A percentile compares a stretch with the other conserved stretches of the same genome.
These are phyloP conservation scores for Pholis gunnellus DNA, from an alignment of 2,113 vertebrate species.

Conservation along the genomic window DNA sequence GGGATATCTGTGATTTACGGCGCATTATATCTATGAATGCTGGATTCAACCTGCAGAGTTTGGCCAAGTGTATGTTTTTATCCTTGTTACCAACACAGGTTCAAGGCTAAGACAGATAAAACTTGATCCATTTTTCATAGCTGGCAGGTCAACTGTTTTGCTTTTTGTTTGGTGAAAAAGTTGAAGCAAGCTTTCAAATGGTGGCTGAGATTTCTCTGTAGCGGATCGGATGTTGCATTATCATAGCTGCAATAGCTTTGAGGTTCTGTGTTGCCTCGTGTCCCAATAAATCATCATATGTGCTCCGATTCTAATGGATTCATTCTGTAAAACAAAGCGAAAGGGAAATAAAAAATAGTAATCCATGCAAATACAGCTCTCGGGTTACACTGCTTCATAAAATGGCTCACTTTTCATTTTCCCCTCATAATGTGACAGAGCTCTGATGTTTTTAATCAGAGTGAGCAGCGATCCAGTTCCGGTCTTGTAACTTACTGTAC, in stretches of 20 bases:
- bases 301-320: background rate
- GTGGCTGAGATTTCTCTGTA: constrained; percentile 21
- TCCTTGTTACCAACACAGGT: constrained; percentile 2
- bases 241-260: background rate
- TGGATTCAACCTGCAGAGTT: background rate
- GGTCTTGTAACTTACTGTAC: background rate
- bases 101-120: constrained; percentile 21
- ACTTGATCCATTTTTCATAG: constrained; percentile 30
- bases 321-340: constrained; percentile 4
- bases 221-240: constrained; percentile 9
- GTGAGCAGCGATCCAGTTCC: background rate
- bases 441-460: constrained; percentile 10
- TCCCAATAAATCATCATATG: background rate
- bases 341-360: background rate
- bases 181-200: background rate
- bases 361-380: background rate
- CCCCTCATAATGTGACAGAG: background rate
- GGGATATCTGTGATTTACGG: too few species aligned
- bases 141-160: constrained; percentile 35
- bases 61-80: constrained; percentile 17
- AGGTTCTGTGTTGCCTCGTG: background rate
- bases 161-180: constrained; percentile 41
- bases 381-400: background rate
- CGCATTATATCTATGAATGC: too few species aligned
- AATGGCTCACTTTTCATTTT: constrained; percentile 3